A percentile compares a stretch with the other conserved stretches of the same genome.
Conservation (phyloP, 2,888 invertebrate species). For the Machimus rusticus region DNA sequence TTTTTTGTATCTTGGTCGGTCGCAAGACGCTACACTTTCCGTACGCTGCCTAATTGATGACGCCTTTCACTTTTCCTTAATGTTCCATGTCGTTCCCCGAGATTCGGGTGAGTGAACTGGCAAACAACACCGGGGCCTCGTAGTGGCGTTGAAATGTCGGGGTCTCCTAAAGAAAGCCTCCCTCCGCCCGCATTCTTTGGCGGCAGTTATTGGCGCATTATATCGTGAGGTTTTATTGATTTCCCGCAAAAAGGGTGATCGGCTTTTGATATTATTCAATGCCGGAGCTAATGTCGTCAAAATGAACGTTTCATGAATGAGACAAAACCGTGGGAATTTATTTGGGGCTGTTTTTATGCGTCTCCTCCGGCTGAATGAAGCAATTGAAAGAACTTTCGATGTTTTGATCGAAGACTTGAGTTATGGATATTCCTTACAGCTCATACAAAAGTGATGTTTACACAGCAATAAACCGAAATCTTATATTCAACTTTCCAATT, state of each 20-base stretch:
- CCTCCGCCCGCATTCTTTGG: neutral
- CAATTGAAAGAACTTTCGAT: neutral
- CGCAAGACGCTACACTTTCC: neutral
- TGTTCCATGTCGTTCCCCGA: neutral
- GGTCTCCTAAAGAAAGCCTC: neutral
- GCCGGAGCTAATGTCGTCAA: neutral
- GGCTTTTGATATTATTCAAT: neutral
- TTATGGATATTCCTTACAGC: neutral
- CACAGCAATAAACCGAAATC: neutral
- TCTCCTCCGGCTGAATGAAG: neutral
- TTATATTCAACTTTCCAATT: neutral
- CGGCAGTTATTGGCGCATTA: neutral
- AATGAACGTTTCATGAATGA: neutral
- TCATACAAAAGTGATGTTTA: neutral
- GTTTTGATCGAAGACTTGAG: neutral
- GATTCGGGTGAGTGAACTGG: constrained; percentile 22
- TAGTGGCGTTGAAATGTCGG: neutral
- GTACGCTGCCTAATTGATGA: constrained; percentile 21
- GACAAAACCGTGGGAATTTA: neutral
- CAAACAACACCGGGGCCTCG: neutral
- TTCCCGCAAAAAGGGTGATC: neutral
- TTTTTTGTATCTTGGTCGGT: neutral
- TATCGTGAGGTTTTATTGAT: neutral
- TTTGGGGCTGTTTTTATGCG: neutral
- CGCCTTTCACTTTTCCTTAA: constrained; percentile 23